Base-by-base conservation (phyloP, 2,113 vertebrate genomes). In the Apodemus sylvaticus region DNA sequence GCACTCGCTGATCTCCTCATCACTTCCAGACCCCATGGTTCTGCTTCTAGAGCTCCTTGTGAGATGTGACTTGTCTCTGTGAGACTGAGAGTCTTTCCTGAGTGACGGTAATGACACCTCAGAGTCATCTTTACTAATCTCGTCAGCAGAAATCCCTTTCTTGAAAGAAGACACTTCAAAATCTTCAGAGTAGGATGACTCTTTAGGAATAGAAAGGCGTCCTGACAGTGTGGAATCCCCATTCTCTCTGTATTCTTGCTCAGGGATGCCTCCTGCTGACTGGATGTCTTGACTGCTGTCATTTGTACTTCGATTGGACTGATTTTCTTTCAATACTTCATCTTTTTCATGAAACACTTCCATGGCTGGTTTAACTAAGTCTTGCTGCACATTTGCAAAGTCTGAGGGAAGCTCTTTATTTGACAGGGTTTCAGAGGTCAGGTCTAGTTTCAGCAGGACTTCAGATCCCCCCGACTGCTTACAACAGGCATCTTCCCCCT, bases 1-100 rank as follows among this genome's bases (percentile, higher is more conserved):
- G 86, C 98, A 99, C 96, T 99, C 99, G 8, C 98, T 98, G 97
- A 99, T 98, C 86, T 99, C 99, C 0, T 98, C 99, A 34, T 99
- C 99, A 20, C 98, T 99, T 93, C 97, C 97, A 82, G 97, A 97
- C 96, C 98, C 98, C 53, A 93, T n/a, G 82, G 97, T 98, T 74
- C 96, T 97, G n/a, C 98, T 98, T 58, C 51, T 74, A 96, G 98
- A 90, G 87, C 93, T 96, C 96, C 98, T 93, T 5, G 68, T 45
- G 93, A 97, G 88, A 89, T 97, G 98, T 19, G 98, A 98, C 91
- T 74, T 97, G 34, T 98, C 97, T 97, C 91, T 78, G 82, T 76
- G 71, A n/a, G 94, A 95, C 62, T 26, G 93, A 92, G 71, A 74
- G 4, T 98, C 97, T 42, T 97, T 97, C 0, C 68, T 97, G 36